phyloP scores from a whole-genome alignment of 2,888 invertebrate species.

The Cryptosula pallasiana region DNA sequence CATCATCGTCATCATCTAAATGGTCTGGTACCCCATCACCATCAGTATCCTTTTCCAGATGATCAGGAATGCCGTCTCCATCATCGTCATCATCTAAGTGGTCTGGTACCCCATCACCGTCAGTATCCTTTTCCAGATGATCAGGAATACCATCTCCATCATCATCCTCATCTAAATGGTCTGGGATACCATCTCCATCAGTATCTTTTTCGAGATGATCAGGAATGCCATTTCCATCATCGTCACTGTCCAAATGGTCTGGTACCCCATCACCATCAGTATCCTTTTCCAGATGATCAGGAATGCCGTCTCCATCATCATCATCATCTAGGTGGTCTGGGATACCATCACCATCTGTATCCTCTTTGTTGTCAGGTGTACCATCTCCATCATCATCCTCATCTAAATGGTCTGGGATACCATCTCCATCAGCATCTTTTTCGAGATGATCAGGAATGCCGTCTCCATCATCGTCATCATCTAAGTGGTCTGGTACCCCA shows the following conservation, averaged over 20 bases:
- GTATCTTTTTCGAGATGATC: constrained; percentile 29
- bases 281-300: no score
- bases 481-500: constrained; percentile 33
- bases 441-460: constrained; percentile 29
- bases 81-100: not conserved
- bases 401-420: constrained; percentile 36
- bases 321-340: constrained; percentile 25
- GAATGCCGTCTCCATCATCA: no score
- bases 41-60: not conserved
- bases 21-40: not conserved
- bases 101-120: not conserved
- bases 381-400: constrained; percentile 36
- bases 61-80: not conserved
- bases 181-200: constrained; percentile 13
- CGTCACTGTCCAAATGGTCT: constrained; percentile 30
- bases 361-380: constrained; percentile 32
- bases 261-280: constrained; percentile 29
- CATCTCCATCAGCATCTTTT: constrained; percentile 33
- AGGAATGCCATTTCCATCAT: constrained; percentile 29
- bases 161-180: not conserved
- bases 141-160: not conserved
- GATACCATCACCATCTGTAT: constrained; percentile 30
- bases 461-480: constrained; percentile 29
- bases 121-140: not conserved
- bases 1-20: not conserved